Conservation (phyloP, 2,113 vertebrate species). For the Gadus chalcogrammus region DNA sequence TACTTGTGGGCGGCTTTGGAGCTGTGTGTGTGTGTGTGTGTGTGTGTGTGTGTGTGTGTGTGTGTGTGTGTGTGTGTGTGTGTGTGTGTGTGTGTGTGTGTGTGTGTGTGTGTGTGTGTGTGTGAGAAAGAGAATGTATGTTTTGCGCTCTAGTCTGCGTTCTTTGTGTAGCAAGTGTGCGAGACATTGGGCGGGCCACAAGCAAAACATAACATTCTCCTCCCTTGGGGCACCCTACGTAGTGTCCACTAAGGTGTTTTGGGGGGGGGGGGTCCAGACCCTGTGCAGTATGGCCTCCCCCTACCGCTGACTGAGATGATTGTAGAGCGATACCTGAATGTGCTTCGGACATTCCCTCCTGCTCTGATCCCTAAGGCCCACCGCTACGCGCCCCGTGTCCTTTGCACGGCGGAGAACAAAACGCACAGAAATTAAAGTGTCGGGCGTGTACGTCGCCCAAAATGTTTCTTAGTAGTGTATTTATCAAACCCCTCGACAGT, state of each 20-base stretch:
- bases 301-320: conserved; percentile 51
- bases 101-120: too few relatives aligned
- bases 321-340: conserved; percentile 48
- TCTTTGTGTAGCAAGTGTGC: conserved; percentile 21
- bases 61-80: too few relatives aligned
- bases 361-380: neutral
- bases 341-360: conserved; percentile 27
- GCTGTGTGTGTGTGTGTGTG: conserved; percentile 41
- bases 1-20: conserved; percentile 48
- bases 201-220: conserved; percentile 52
- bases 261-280: conserved; percentile 17
- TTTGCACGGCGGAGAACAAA: neutral
- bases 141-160: conserved; percentile 1
- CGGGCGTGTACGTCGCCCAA: too few relatives aligned
- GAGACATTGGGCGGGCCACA: conserved; percentile 23
- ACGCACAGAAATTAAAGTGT: neutral
- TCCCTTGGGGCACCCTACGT: conserved; percentile 41
- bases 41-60: neutral
- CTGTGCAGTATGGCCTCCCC: conserved; percentile 41
- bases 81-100: too few relatives aligned
- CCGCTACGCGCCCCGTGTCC: conserved; percentile 25
- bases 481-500: too few relatives aligned
- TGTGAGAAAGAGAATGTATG: conserved; percentile 1
- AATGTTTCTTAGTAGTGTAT: too few relatives aligned
- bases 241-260: conserved; percentile 37